Percentiles rank a stretch among this genome's conserved stretches.
Evolutionary conservation across 2,113 vertebrate species (phyloP).

Genomic region (Laticauda laticaudata): DNA sequence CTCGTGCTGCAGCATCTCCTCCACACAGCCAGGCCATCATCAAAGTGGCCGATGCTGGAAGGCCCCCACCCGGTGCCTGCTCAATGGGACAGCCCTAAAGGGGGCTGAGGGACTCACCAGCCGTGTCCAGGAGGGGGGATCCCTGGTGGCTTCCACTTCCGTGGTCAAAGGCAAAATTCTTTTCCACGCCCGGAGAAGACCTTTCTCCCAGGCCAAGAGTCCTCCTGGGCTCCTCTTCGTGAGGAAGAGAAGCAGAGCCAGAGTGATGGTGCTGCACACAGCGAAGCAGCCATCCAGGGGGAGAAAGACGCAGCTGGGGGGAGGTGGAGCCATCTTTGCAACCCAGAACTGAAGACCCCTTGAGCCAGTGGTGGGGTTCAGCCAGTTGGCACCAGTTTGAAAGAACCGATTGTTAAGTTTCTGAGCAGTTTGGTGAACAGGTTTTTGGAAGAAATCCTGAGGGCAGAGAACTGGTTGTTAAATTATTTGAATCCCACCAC

Average conservation of each 20-base stretch:
- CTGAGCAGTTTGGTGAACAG: no score
- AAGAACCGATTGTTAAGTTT: no score
- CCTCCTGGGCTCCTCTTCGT: background rate
- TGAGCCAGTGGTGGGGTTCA: no score
- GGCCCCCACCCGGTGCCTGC: background rate
- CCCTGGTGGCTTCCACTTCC: background rate
- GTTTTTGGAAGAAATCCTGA: no score
- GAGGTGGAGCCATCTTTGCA: background rate
- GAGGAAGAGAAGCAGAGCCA: background rate
- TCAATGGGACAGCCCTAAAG: background rate
- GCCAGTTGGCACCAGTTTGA: no score
- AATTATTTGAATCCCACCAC: no score
- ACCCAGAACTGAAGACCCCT: background rate
- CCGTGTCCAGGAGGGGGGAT: background rate
- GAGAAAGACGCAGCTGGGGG: no score
- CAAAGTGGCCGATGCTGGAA: background rate
- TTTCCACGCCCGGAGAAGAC: background rate
- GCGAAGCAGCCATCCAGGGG: background rate
- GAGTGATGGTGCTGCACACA: background rate
- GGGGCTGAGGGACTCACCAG: background rate
- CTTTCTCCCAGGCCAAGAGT: background rate
- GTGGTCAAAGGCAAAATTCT: background rate
- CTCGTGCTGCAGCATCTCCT: background rate
- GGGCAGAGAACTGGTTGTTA: no score
- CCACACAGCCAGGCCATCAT: background rate